phyloP scores from a whole-genome alignment of 2,113 vertebrate genomes.

The Rhabdornis inornatus region DNA sequence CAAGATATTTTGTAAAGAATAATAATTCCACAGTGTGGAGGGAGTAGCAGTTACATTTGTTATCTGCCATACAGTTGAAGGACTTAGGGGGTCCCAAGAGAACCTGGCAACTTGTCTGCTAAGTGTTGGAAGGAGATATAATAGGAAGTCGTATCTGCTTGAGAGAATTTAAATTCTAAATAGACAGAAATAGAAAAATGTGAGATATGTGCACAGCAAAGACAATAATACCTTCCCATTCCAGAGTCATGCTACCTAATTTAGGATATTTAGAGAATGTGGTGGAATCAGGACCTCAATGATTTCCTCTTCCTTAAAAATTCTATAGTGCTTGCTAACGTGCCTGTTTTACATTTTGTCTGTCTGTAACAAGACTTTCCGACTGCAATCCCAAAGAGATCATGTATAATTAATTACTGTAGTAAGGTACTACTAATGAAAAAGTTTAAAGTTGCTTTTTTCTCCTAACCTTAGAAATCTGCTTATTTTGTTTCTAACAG shows the following conservation, averaged over 20 bases:
- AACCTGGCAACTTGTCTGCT: background rate
- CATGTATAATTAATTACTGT: background rate
- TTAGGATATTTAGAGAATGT: background rate
- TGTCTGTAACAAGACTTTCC: background rate
- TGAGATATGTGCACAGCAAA: background rate
- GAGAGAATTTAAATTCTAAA: background rate
- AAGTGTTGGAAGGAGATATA: background rate
- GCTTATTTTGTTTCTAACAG: conserved; percentile 68
- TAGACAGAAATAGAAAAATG: background rate
- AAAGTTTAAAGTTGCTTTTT: background rate
- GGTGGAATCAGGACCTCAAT: fast-evolving
- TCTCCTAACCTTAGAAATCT: background rate
- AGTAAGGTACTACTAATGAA: background rate
- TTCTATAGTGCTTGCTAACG: background rate
- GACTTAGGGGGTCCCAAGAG: background rate
- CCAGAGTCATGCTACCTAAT: background rate
- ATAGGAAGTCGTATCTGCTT: background rate
- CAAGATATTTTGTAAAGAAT: background rate
- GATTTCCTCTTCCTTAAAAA: background rate
- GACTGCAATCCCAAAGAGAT: background rate
- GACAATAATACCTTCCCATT: background rate
- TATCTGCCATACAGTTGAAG: background rate
- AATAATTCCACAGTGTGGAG: background rate
- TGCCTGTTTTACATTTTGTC: background rate
- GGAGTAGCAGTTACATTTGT: background rate